Evolutionary conservation across 2,888 invertebrate species (phyloP), one percentile per base, ranked within the genome.

Genomic region (Rhamnusium bicolor): DNA sequence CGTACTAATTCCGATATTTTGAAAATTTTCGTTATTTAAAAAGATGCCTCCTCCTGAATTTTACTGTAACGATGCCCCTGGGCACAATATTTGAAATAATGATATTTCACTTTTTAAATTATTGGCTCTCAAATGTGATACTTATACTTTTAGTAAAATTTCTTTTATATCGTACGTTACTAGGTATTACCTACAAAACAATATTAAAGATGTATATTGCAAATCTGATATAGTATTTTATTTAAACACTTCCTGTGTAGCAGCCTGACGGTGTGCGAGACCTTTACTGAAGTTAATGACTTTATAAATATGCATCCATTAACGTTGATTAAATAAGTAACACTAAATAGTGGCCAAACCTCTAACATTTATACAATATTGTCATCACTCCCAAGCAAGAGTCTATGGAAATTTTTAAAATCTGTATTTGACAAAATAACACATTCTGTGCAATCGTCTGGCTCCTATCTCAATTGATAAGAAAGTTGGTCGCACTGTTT

Each of bases 371-470:
- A 40, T 40, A 40, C 40, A 40, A 40, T 32, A 40, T 40, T n/a
- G 40, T 40, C 40, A 40, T 40, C n/a, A 40, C 21, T 46, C 2
- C 61, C n/a, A 61, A 14, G 19, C 61, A 46, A 24, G 61, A 12
- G 21, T 46, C 16, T 61, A 46, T n/a, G 67, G 67, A 67, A 51
- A 67, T 46, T 56, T 67, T 56, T 53, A 49, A 49, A 63, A 27
- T 63, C 51, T 29, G 18, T 65, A 65, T 65, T 65, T 53, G 65
- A 65, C 19, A 65, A 53, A 65, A 65, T 65, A 53, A 53, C 53
- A 53, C 51, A 56, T 67, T 56, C 54, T 56, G 46, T 67, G 67
- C 67, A 67, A 67, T 67, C 67, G 67, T 67, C 67, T 67, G 67
- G 67, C 67, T 56, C 67, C 56, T 67, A 67, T 67, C 67, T 56